phyloP scores from a whole-genome alignment of 2,797 vertebrate genomes.

The Octomys mimax region DNA sequence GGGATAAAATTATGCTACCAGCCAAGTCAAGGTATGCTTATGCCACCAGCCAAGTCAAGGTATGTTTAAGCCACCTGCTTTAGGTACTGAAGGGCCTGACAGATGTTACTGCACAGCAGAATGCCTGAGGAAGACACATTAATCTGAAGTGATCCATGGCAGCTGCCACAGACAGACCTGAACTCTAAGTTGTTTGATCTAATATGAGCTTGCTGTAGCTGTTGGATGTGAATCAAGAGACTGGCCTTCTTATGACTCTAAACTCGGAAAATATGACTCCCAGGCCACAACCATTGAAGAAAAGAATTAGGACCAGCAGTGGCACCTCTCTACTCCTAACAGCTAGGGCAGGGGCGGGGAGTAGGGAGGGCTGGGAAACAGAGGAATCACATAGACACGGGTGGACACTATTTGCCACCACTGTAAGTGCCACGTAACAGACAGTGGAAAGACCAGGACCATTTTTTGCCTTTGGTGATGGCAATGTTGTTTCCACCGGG shows the following conservation, averaged over 20 bases:
- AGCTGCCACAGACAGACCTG: not conserved
- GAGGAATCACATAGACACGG: rapidly evolving
- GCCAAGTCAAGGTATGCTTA: not conserved
- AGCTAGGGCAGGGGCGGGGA: not conserved
- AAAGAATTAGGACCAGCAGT: not conserved
- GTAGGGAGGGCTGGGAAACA: not conserved
- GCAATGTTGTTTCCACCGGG: not conserved
- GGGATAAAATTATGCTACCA: not conserved
- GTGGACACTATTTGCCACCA: not conserved
- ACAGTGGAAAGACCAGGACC: not conserved
- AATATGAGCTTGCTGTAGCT: not conserved
- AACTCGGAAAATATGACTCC: not conserved
- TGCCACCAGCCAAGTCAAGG: not conserved
- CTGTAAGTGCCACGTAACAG: rapidly evolving
- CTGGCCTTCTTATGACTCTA: not conserved
- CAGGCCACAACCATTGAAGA: rapidly evolving
- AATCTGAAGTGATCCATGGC: not conserved
- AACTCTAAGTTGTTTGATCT: not conserved
- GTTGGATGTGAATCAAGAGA: not conserved
- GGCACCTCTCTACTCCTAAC: not conserved
- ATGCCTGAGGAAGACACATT: not conserved
- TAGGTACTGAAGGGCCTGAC: not conserved
- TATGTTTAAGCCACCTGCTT: not conserved
- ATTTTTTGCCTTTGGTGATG: not conserved
- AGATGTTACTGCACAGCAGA: not conserved